Percentiles rank a stretch among this genome's conserved stretches.
phyloP scores from a whole-genome alignment of 92 coral and sea anemone genomes.

The Actinernus sp. region DNA sequence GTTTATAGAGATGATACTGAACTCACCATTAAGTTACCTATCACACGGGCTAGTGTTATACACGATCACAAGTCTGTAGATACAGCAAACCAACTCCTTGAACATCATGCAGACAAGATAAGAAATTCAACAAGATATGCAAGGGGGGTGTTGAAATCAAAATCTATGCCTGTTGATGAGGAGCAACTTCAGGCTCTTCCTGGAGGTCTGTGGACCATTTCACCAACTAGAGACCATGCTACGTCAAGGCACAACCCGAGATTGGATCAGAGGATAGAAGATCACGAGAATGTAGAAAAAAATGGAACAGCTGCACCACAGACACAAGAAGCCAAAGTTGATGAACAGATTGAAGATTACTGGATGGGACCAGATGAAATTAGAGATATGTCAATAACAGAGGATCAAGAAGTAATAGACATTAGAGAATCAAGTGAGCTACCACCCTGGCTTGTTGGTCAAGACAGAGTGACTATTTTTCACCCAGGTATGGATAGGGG shows the following conservation, averaged over 20 bases:
- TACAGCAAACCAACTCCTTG: conserved; percentile 82
- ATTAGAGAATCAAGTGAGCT: conserved; percentile 5
- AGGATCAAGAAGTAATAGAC: too few relatives aligned
- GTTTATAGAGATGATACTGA: conserved; percentile 88
- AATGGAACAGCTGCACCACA: background rate
- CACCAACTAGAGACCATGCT: conserved; percentile 60
- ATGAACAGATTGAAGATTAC: conserved; percentile 40
- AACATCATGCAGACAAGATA: conserved; percentile 82
- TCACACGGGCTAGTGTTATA: conserved; percentile 71
- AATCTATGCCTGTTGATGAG: conserved; percentile 56
- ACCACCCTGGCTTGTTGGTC: conserved; percentile 29
- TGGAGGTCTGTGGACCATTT: conserved; percentile 88
- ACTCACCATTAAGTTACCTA: conserved; percentile 80
- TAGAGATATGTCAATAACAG: conserved; percentile 25
- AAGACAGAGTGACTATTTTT: conserved; percentile 24
- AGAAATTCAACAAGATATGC: conserved; percentile 83
- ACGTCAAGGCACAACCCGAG: conserved; percentile 1
- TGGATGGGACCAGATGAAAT: conserved; percentile 88
- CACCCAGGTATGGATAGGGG: background rate
- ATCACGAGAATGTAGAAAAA: background rate
- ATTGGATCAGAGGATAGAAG: background rate
- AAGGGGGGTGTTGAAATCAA: conserved; percentile 79
- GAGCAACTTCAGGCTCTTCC: conserved; percentile 61
- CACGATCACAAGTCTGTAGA: conserved; percentile 89
- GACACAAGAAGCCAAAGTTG: background rate